Base-by-base conservation (phyloP, 2,888 invertebrate species). In the Sminthurides aquaticus region DNA sequence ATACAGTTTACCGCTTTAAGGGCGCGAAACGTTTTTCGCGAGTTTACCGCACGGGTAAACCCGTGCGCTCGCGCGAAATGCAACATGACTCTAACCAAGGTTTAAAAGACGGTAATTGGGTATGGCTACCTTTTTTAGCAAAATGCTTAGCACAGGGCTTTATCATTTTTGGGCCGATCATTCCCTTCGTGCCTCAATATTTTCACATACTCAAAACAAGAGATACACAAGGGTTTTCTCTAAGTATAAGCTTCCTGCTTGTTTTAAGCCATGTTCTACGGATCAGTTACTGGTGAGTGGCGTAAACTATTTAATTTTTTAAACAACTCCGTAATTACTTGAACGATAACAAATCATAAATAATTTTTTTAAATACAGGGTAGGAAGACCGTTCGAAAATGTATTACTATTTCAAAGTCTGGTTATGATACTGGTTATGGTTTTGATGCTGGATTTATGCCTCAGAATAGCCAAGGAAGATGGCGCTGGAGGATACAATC, bases 111-210 rank as follows among this genome's bases (percentile, higher is more conserved):
- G n/a, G n/a, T n/a, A n/a, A n/a, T n/a, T n/a, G n/a, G n/a, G n/a
- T n/a, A n/a, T n/a, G n/a, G n/a, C n/a, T n/a, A n/a, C n/a, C n/a
- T n/a, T n/a, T n/a, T n/a, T n/a, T n/a, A 34, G 43, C 43, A 34
- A 34, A 34, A 34, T 34, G 5, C 15, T 15, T 34, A 3, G 48
- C 57, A 2, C 58, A 56, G 25, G 1, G 56, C 3, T 52, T 57
- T 24, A 22, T 66, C 2, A 24, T 66, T 24, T 26, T 66, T 22
- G 66, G 66, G 3, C 58, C 58, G n/a, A 56, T 27, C 1, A 27
- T 70, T 24, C 69, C 70, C 20, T 72, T 56, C 62, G 65, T 72
- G 52, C 72, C 70, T 24, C 72, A 72, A 34, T 72, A 72, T 48
- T 2, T 43, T 28, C 57, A 71, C 49, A 72, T 68, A 11, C 26